phyloP scores from a whole-genome alignment of 2,888 invertebrate genomes.

The Caenorhabditis parvicauda region DNA sequence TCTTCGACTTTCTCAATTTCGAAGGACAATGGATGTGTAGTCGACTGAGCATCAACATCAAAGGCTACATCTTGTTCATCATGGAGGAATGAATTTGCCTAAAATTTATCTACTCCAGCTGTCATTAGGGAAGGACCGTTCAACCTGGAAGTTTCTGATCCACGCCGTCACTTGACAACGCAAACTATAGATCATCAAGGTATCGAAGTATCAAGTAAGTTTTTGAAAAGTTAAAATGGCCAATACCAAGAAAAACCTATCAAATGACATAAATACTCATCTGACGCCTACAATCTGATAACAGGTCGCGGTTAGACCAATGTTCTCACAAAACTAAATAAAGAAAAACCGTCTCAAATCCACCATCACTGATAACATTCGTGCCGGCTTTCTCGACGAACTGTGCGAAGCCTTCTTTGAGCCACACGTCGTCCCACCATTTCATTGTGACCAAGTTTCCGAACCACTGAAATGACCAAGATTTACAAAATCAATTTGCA shows the following conservation, averaged over 20 bases:
- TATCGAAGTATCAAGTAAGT: too few species aligned
- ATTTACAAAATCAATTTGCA: slow-evolving; percentile 70
- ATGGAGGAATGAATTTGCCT: slow-evolving; percentile 47
- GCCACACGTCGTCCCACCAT: slow-evolving; percentile 63
- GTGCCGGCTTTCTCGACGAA: slow-evolving; percentile 52
- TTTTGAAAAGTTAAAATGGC: too few species aligned
- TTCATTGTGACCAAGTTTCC: slow-evolving; percentile 63
- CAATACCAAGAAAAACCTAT: too few species aligned
- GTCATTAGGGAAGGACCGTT: slow-evolving; percentile 51
- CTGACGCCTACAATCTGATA: too few species aligned
- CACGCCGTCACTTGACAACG: too few species aligned
- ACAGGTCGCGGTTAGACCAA: slow-evolving; percentile 9
- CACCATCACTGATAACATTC: slow-evolving; percentile 40
- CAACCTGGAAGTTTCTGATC: slow-evolving; percentile 46
- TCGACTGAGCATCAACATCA: slow-evolving; percentile 75
- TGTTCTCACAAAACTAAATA: background rate
- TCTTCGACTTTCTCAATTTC: slow-evolving; percentile 82
- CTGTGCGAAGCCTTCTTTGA: slow-evolving; percentile 57
- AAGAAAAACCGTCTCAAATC: background rate
- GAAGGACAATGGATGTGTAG: slow-evolving; percentile 81
- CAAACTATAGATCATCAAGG: too few species aligned
- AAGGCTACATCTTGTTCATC: slow-evolving; percentile 37
- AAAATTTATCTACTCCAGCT: slow-evolving; percentile 40
- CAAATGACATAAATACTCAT: too few species aligned
- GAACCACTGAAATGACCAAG: slow-evolving; percentile 70